Percentiles rank a stretch among this genome's conserved stretches.
Evolutionary conservation across 2,113 vertebrate species (phyloP).

Genomic region (Pedetes capensis): DNA sequence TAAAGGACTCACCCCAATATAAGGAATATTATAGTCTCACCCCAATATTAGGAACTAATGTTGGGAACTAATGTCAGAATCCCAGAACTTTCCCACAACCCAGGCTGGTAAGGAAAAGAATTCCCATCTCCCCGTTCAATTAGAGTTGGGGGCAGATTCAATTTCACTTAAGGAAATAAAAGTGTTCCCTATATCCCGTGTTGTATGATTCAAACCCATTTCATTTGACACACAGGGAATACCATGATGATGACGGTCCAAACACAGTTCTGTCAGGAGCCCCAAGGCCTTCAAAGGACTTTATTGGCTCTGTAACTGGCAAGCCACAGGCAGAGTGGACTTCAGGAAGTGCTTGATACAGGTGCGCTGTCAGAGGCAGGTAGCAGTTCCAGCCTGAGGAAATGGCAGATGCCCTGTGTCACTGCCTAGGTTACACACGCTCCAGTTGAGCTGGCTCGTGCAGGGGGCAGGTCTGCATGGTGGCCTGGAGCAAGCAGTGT

Average conservation of each 20-base stretch:
- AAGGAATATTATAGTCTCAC: background rate
- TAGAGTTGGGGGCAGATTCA: background rate
- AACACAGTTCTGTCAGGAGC: background rate
- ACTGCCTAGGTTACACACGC: background rate
- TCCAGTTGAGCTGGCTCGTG: background rate
- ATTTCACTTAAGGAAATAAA: constrained; percentile 28
- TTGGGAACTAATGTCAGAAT: background rate
- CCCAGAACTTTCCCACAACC: background rate
- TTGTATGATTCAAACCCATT: background rate
- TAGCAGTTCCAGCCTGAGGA: background rate
- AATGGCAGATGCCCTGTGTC: background rate
- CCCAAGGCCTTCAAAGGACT: background rate
- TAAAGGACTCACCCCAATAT: background rate
- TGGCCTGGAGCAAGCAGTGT: background rate
- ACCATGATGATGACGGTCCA: background rate
- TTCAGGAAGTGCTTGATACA: background rate
- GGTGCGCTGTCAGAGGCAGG: background rate
- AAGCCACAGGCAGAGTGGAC: background rate
- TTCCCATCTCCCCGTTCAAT: background rate
- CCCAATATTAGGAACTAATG: background rate
- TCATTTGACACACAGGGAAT: background rate
- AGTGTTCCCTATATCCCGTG: background rate
- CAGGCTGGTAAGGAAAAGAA: background rate
- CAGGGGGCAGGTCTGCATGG: background rate
- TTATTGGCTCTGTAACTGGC: no score